Conservation (phyloP, 2,113 vertebrate genomes). For the Phasianus colchicus region DNA sequence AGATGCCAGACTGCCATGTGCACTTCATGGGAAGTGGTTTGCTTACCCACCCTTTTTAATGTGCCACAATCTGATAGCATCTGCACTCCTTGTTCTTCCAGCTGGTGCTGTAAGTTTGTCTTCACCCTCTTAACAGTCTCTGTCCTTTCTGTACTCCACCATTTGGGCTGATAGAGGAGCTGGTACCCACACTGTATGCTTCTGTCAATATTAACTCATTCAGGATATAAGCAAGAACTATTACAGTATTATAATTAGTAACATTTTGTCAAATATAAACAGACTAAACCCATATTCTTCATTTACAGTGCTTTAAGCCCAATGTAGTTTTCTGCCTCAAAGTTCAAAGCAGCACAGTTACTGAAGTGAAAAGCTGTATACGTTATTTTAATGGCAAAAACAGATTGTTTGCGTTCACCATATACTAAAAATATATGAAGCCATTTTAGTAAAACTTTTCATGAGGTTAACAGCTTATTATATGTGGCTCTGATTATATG, state of each 20-base stretch:
- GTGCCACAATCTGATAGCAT: background rate
- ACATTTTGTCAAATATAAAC: background rate
- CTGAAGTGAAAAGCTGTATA: background rate
- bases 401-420: background rate
- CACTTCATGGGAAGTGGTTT: background rate
- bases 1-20: background rate
- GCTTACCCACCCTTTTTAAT: background rate
- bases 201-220: background rate
- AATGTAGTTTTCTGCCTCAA: background rate
- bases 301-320: background rate
- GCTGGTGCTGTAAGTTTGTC: background rate
- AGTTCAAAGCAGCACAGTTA: background rate
- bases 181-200: background rate
- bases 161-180: background rate
- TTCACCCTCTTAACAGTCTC: background rate
- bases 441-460: background rate
- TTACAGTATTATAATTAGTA: background rate
- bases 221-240: background rate
- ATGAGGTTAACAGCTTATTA: background rate
- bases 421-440: background rate
- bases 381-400: background rate
- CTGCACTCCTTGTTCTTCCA: background rate
- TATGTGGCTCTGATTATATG: background rate
- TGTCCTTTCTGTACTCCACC: background rate
- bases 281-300: background rate